phyloP scores from a whole-genome alignment of 2,888 invertebrate genomes.

The Euplexia lucipara region DNA sequence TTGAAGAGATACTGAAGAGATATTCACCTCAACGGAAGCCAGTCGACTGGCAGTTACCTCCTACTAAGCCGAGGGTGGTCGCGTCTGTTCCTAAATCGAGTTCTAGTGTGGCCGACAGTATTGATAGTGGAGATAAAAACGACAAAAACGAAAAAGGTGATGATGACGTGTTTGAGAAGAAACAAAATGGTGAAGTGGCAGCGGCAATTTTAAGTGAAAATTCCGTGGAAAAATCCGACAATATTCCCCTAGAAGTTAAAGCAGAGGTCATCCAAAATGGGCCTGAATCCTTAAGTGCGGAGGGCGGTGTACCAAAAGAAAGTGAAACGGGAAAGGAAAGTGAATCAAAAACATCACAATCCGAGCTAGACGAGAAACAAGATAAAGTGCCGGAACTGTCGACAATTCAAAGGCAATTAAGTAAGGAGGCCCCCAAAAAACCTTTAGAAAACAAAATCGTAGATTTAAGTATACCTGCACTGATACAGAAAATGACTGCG shows the following conservation, averaged over 20 bases:
- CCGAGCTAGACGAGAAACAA: slow-evolving; percentile 83
- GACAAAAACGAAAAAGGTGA: slow-evolving; percentile 74
- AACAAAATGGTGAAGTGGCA: slow-evolving; percentile 65
- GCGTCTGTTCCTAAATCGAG: slow-evolving; percentile 85
- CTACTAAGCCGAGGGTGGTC: slow-evolving; percentile 86
- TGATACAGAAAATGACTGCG: slow-evolving; percentile 84
- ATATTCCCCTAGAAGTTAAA: slow-evolving; percentile 64
- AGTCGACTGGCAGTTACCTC: slow-evolving; percentile 86
- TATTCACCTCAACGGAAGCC: slow-evolving; percentile 88
- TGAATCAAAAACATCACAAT: slow-evolving; percentile 78
- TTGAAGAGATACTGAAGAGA: slow-evolving; percentile 86
- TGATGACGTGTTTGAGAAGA: slow-evolving; percentile 83
- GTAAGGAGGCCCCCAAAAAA: slow-evolving; percentile 78
- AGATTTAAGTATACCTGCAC: slow-evolving; percentile 84
- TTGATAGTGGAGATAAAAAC: slow-evolving; percentile 74
- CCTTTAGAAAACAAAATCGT: slow-evolving; percentile 72
- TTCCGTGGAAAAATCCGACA: slow-evolving; percentile 54
- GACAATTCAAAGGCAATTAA: slow-evolving; percentile 77
- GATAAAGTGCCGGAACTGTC: slow-evolving; percentile 84
- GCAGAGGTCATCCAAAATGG: slow-evolving; percentile 77
- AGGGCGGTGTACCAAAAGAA: slow-evolving; percentile 63
- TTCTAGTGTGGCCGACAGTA: slow-evolving; percentile 79
- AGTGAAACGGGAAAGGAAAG: slow-evolving; percentile 71
- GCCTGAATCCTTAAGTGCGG: slow-evolving; percentile 65
- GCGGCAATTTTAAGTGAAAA: slow-evolving; percentile 58